Evolutionary conservation across 2,888 invertebrate species (phyloP), one percentile per base, ranked within the genome.

Genomic region (Scaptomyza cyrtandrae): DNA sequence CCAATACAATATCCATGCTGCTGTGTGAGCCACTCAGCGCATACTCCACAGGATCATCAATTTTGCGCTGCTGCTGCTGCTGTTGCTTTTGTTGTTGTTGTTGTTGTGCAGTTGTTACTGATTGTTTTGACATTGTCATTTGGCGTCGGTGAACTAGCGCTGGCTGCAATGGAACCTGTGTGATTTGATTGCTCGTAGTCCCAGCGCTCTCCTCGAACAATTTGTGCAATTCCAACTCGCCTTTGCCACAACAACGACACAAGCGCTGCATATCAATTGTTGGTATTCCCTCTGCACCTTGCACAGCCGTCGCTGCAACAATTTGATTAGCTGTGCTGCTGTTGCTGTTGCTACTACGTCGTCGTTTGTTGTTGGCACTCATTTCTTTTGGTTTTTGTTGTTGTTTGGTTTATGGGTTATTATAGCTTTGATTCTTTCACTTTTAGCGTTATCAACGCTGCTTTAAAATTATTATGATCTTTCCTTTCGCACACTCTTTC

Each of bases 41-140:
- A 67, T 88, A 88, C 27, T 83, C 83, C 41, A 83, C 74, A 45
- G 83, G 71, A 86, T 83, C 87, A 64, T 66, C 80, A 68, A 62
- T 66, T 45, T 76, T 82, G 11, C 88, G 82, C 27, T 49, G 58
- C 6, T 62, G 57, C 14, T 59, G 53, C 19, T 45, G 37, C 31
- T 54, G 60, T 29, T 54, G 58, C 13, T 46, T 61, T 3, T 55
- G 48, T 3, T 35, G 48, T 6, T 45, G 29, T 29, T 46, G 60
- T 7, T 60, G 57, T 11, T 60, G 54, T 52, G 56, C 11, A 19
- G 61, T 3, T 53, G 16, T 4, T 33, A 29, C 41, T 37, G n/a
- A 7, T 33, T 50, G 39, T n/a, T 4, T 29, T 13, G 31, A 27
- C 39, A 56, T 35, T 13, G 5, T 35, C 27, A n/a, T 16, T 53